These are phyloP conservation scores for Procambarus virginalis DNA, from an alignment of 1,140 invertebrate species.

Conservation along the genomic window DNA sequence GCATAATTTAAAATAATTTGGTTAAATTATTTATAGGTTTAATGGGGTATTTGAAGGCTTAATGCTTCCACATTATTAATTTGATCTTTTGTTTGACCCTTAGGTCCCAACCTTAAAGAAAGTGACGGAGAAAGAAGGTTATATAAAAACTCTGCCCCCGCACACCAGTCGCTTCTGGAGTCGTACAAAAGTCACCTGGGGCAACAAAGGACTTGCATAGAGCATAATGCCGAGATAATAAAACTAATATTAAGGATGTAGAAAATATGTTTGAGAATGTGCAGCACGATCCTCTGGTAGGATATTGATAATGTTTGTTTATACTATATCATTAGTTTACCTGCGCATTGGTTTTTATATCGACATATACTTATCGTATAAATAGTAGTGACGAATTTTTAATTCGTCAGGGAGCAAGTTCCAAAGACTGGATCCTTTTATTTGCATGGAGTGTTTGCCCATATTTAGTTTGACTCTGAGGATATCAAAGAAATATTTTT, in stretches of 20 bases:
- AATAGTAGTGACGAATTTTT: no score
- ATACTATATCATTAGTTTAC: background rate
- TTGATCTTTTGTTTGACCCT: background rate
- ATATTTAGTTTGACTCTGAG: no score
- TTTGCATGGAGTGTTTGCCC: no score
- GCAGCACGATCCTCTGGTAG: conserved; percentile 73
- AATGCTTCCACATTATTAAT: no score
- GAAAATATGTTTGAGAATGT: conserved; percentile 89
- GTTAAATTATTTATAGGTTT: no score
- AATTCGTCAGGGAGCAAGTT: no score
- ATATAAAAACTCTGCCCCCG: conserved; percentile 82
- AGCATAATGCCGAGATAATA: conserved; percentile 89
- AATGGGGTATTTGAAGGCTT: no score
- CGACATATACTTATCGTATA: no score
- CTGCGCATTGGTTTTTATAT: no score
- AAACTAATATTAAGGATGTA: conserved; percentile 87
- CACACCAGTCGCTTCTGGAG: conserved; percentile 85
- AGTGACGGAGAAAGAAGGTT: conserved; percentile 81
- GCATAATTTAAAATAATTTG: no score
- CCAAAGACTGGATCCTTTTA: no score
- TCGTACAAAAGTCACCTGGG: conserved; percentile 86
- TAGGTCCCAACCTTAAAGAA: conserved; percentile 73
- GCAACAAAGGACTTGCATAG: conserved; percentile 85
- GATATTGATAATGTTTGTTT: background rate
- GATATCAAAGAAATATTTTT: no score